Evolutionary conservation across 2,888 invertebrate species (phyloP), one percentile per base, ranked within the genome.

Genomic region (Trichacis sp.): DNA sequence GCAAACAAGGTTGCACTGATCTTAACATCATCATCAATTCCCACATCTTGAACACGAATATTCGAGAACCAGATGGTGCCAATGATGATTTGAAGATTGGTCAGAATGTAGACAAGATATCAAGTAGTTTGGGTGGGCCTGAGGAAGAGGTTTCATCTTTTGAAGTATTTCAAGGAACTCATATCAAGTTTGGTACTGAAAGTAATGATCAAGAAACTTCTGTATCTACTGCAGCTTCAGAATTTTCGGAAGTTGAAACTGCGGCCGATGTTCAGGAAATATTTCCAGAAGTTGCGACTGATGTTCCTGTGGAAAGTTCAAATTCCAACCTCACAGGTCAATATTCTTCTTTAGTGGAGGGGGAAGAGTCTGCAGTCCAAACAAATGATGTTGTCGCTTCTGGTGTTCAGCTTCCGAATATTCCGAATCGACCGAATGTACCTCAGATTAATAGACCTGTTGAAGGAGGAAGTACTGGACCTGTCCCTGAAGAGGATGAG

Each of bases 11-110:
- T 2, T 92, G 92, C 72, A 89, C 90, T 0, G 91, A 91, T 83
- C 82, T 91, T 62, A 91, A 90, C 76, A 88, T 92, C 57, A 89
- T 91, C 12, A 89, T 92, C 1, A 91, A 91, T 69, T 91, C 91
- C 0, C 90, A 91, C 73, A 87, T 91, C 1, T 85, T 90, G 38
- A 90, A 89, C 70, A 88, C 88, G 62, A 88, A 88, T 63, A 84
- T 86, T 19, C 72, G 81, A 57, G 79, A 84, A 14, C 73, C 77
- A 17, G 24, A 46, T 14, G n/a, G 12, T 6, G 24, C 20, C 5
- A 24, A 20, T 46, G 18, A 11, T 18, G 18, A 33, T 30, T 18
- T 29, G 1, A 49, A 42, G 1, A n/a, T 19, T 11, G 15, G 19
- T 5, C 24, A 12, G 15, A 24, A 12, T 8, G 24, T 3, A 8